Conservation (phyloP, 2,797 vertebrate genomes). For the Manis pentadactyla region DNA sequence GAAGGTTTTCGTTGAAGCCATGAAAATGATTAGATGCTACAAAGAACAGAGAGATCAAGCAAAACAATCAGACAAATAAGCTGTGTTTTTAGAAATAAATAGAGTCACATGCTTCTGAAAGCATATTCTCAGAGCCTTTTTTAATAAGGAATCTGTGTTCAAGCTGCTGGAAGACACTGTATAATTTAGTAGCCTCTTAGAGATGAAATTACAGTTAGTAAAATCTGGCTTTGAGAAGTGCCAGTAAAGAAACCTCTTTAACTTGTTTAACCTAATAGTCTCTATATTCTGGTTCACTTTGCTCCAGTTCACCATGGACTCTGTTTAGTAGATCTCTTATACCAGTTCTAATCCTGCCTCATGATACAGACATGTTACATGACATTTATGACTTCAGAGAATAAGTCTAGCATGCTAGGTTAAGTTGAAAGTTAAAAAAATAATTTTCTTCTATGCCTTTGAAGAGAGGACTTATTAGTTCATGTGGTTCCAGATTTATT, state of each 20-base stretch:
- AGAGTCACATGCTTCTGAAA: not conserved
- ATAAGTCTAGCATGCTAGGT: not conserved
- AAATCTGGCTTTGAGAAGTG: not conserved
- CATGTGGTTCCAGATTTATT: not conserved
- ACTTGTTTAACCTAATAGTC: not conserved
- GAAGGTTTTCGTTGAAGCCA: not conserved
- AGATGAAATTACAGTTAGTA: not conserved
- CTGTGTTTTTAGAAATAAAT: not conserved
- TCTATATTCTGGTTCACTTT: not conserved
- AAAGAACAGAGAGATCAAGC: not conserved
- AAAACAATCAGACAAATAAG: not conserved
- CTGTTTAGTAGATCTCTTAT: not conserved
- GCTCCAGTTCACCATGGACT: not conserved
- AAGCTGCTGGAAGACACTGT: not conserved
- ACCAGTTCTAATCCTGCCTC: not conserved
- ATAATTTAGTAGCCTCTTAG: not conserved
- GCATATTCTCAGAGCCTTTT: not conserved
- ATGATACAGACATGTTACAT: not conserved
- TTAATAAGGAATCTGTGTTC: not conserved
- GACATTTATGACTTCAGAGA: not conserved
- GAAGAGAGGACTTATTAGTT: slow-evolving; percentile 10
- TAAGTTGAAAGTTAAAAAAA: not conserved
- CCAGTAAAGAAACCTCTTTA: not conserved
- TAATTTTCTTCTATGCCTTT: not conserved
- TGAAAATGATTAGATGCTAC: not conserved